phyloP scores from a whole-genome alignment of 1,140 invertebrate species.

The Heterodera carotae region DNA sequence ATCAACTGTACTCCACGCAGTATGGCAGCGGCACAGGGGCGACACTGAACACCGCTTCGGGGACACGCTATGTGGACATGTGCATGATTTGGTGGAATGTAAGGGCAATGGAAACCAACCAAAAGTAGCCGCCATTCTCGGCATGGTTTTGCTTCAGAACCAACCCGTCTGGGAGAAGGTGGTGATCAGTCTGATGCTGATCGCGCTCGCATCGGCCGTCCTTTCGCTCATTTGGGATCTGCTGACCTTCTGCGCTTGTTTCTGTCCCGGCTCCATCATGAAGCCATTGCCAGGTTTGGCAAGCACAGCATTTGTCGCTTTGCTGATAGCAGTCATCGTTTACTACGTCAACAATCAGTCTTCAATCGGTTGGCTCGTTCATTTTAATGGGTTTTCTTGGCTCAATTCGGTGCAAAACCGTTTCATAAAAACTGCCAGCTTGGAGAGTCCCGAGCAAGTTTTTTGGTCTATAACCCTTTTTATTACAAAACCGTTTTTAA shows the following conservation, averaged over 20 bases:
- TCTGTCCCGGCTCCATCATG: constrained; percentile 42
- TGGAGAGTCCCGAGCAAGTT: too few relatives aligned
- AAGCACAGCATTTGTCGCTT: constrained; percentile 34
- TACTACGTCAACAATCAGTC: constrained; percentile 42
- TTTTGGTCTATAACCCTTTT: too few relatives aligned
- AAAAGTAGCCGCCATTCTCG: neutral
- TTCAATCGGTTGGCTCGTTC: constrained; percentile 24
- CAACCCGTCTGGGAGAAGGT: constrained; percentile 51
- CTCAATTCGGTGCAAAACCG: constrained; percentile 22
- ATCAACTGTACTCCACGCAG: neutral
- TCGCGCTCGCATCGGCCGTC: constrained; percentile 35
- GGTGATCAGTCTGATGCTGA: constrained; percentile 33
- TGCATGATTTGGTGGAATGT: constrained; percentile 24
- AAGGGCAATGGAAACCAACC: neutral
- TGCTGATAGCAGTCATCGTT: constrained; percentile 40
- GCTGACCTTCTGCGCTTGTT: constrained; percentile 49
- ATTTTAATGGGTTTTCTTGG: neutral
- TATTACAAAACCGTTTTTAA: too few relatives aligned
- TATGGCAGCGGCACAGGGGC: constrained; percentile 1
- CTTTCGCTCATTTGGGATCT: constrained; percentile 52
- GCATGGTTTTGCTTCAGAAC: constrained; percentile 40
- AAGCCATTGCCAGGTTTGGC: constrained; percentile 45
- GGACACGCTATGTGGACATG: constrained; percentile 23
- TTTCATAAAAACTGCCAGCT: too few relatives aligned
- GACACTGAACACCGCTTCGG: constrained; percentile 11